These are phyloP conservation scores for Conger conger DNA, from an alignment of 2,113 vertebrate genomes.

Conservation along the genomic window DNA sequence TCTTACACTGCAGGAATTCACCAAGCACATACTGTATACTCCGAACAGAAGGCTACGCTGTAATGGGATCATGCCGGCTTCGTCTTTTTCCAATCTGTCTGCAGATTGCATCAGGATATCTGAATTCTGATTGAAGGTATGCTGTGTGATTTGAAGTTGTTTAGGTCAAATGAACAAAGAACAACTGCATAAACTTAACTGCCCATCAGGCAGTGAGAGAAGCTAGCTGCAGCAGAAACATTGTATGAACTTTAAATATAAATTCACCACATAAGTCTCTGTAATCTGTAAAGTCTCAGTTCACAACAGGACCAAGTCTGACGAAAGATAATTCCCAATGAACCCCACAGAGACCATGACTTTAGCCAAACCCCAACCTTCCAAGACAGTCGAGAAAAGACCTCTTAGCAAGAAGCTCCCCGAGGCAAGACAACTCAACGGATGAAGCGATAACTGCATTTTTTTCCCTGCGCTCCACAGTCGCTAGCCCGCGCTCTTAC, in stretches of 20 bases:
- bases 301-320: neutral
- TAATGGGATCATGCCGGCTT: neutral
- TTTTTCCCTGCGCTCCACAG: neutral
- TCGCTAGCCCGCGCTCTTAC: slow-evolving; percentile 33
- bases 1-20: neutral
- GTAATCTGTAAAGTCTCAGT: neutral
- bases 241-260: neutral
- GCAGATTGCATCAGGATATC: neutral
- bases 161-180: neutral
- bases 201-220: neutral
- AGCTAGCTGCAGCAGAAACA: neutral
- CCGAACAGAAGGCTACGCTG: neutral
- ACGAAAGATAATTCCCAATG: neutral
- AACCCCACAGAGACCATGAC: neutral
- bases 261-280: neutral
- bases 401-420: neutral
- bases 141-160: neutral
- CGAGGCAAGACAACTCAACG: neutral
- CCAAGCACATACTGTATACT: neutral
- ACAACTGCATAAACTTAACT: neutral
- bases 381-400: neutral
- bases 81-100: neutral
- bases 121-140: neutral
- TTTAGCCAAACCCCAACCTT: neutral
- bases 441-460: neutral